phyloP scores from a whole-genome alignment of 1,140 invertebrate species.

The Aphaenogaster rudis region DNA sequence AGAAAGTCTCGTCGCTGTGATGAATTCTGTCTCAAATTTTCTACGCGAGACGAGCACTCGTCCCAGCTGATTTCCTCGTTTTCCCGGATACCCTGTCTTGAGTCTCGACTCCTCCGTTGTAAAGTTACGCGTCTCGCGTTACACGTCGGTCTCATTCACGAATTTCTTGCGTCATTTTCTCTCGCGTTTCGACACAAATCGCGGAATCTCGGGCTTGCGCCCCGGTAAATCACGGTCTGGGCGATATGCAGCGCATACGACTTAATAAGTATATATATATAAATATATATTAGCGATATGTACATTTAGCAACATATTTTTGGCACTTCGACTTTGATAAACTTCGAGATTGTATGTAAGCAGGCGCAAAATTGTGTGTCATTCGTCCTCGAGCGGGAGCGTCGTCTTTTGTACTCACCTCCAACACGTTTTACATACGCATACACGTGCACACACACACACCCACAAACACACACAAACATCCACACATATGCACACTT shows the following conservation, averaged over 20 bases:
- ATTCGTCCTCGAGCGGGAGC: slow-evolving; percentile 20
- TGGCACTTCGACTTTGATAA: slow-evolving; percentile 72
- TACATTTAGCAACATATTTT: slow-evolving; percentile 71
- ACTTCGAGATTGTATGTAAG: slow-evolving; percentile 40
- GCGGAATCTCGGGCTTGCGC: not conserved
- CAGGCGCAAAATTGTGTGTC: not conserved
- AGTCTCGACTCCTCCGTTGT: not conserved
- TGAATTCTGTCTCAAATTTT: slow-evolving; percentile 3
- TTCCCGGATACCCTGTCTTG: not conserved
- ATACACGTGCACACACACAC: not conserved
- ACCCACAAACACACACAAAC: no score
- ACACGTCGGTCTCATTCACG: not conserved
- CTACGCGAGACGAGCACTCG: not conserved
- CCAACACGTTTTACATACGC: slow-evolving; percentile 35
- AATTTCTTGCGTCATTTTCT: not conserved
- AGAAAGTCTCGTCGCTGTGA: not conserved
- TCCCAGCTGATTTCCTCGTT: not conserved
- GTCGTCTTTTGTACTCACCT: slow-evolving; percentile 64
- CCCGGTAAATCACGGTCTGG: slow-evolving; percentile 22
- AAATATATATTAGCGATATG: slow-evolving; percentile 25
- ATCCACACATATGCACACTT: not conserved
- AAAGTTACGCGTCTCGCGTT: not conserved
- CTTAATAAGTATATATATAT: slow-evolving; percentile 15
- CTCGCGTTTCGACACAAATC: not conserved
- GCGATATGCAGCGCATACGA: not conserved